A percentile compares a stretch with the other conserved stretches of the same genome.
phyloP scores from a whole-genome alignment of 2,113 vertebrate genomes.

The Apteryx owenii region DNA sequence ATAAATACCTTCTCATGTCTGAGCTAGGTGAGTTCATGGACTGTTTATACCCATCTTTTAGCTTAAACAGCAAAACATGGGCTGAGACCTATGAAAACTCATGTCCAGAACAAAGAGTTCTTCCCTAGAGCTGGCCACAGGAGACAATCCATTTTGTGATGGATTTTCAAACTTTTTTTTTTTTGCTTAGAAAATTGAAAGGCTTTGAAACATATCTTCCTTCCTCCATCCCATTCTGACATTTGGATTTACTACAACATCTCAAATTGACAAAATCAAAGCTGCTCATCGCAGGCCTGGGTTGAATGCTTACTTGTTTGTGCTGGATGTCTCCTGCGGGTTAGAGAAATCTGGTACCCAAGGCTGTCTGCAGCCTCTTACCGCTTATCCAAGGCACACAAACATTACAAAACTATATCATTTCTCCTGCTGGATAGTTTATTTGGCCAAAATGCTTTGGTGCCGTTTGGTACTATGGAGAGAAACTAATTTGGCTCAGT shows the following conservation, averaged over 20 bases:
- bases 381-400: not conserved
- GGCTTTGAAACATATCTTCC: not conserved
- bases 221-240: not conserved
- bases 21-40: slow-evolving; percentile 28
- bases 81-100: slow-evolving; percentile 1
- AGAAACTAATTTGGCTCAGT: not conserved
- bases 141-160: not conserved
- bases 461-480: not conserved
- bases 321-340: not conserved
- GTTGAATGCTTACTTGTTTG: not conserved
- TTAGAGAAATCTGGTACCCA: not conserved
- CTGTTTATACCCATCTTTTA: slow-evolving; percentile 49
- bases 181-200: not conserved
- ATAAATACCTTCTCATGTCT: slow-evolving; percentile 6
- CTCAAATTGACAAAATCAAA: not conserved
- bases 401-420: not conserved
- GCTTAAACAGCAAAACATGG: not conserved
- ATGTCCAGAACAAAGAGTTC: not conserved
- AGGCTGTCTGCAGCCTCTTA: not conserved
- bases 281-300: rapidly evolving
- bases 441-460: not conserved
- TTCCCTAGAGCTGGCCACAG: not conserved
- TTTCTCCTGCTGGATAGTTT: not conserved
- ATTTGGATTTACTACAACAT: too few species aligned
- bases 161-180: not conserved